Evolutionary conservation across 2,888 invertebrate genomes (phyloP).

Genomic region (Hirtodrosophila alboralis): DNA sequence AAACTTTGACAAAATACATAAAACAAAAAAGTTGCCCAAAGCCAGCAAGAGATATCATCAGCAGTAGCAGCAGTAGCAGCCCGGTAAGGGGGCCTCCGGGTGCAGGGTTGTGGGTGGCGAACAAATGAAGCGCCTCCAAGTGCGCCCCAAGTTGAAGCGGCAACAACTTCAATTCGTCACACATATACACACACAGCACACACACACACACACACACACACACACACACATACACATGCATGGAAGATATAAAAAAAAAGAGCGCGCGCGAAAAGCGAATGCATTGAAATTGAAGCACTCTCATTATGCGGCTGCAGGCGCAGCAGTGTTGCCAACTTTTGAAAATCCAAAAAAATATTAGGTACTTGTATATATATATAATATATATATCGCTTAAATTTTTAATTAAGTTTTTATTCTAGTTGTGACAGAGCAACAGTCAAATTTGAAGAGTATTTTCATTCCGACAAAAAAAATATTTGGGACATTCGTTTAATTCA

Average conservation of each 20-base stretch:
- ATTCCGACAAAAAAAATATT: too few species aligned
- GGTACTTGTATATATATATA: too few species aligned
- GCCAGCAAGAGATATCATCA: slow-evolving; percentile 12
- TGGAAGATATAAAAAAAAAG: slow-evolving; percentile 22
- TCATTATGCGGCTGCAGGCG: slow-evolving; percentile 58
- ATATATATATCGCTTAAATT: too few species aligned
- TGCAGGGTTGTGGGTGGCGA: slow-evolving; percentile 20
- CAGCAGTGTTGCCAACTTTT: slow-evolving; percentile 21
- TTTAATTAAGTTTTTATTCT: too few species aligned
- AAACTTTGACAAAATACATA: slow-evolving; percentile 66
- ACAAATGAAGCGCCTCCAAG: slow-evolving; percentile 56
- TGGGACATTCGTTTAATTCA: too few species aligned
- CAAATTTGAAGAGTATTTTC: too few species aligned
- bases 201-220: slow-evolving; percentile 21
- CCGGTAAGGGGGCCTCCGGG: neutral
- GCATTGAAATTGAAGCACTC: slow-evolving; percentile 65
- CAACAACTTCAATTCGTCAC: slow-evolving; percentile 47
- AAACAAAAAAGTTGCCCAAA: slow-evolving; percentile 48
- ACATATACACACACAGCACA: slow-evolving; percentile 27
- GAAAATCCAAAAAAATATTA: neutral
- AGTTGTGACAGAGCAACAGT: too few species aligned
- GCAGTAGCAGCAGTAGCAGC: neutral
- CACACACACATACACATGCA: slow-evolving; percentile 16
- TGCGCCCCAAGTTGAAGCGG: slow-evolving; percentile 28
- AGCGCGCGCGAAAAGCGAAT: slow-evolving; percentile 34